phyloP scores from a whole-genome alignment of 2,888 invertebrate genomes.

The Drepana falcataria region DNA sequence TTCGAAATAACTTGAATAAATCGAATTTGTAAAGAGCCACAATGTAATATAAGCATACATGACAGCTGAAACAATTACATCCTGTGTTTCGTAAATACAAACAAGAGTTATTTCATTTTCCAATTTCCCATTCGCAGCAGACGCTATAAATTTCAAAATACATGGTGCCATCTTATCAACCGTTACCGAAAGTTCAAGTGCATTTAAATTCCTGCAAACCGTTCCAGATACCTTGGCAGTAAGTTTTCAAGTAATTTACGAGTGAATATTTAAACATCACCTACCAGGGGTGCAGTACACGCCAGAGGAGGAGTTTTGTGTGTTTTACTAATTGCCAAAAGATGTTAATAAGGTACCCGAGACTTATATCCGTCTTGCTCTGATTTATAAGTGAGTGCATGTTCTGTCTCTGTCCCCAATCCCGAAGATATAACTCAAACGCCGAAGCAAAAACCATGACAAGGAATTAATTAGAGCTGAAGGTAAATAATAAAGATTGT shows the following conservation, averaged over 20 bases:
- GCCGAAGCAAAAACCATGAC: constrained; percentile 78
- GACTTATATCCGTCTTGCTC: constrained; percentile 47
- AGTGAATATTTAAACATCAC: constrained; percentile 75
- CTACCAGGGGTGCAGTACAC: constrained; percentile 75
- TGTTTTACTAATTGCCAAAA: constrained; percentile 82
- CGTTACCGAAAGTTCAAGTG: constrained; percentile 46
- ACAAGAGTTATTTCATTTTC: background rate
- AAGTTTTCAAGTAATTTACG: constrained; percentile 77
- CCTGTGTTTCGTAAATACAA: background rate
- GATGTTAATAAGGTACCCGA: constrained; percentile 77
- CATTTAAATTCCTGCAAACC: constrained; percentile 65
- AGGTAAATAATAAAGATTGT: constrained; percentile 79
- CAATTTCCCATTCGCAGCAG: background rate
- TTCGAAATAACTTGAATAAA: background rate
- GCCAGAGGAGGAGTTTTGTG: constrained; percentile 80
- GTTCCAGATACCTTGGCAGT: constrained; percentile 60
- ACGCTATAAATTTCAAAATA: constrained; percentile 32
- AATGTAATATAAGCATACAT: background rate
- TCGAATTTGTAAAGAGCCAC: background rate
- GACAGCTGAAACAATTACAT: background rate
- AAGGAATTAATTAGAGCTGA: constrained; percentile 78
- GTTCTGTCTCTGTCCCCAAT: constrained; percentile 38
- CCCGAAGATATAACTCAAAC: constrained; percentile 70
- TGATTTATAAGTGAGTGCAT: constrained; percentile 16
- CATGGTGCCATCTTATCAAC: constrained; percentile 50